Evolutionary conservation across 2,888 invertebrate genomes (phyloP), one percentile per base, ranked within the genome.

Genomic region (Helleia helle): DNA sequence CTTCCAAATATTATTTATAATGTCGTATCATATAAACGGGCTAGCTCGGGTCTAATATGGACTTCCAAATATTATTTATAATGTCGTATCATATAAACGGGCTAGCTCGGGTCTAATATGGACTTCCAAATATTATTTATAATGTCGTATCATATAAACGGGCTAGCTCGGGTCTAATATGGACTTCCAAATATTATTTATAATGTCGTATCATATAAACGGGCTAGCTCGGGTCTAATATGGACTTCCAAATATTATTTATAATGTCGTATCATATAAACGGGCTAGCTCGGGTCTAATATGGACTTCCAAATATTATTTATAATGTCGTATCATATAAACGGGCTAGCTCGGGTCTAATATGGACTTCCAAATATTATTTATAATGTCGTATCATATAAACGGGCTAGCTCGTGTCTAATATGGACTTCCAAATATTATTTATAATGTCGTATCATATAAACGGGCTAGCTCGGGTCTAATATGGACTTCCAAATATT

Each of bases 1-100:
- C 47, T 40, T 41, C 42, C 41, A 47, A 49, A 49, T 47, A 44
- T 39, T 42, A 49, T 47, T 44, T 47, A n/a, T n/a, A n/a, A n/a
- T n/a, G n/a, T 44, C 45, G 39, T 27, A n/a, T 1, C 26, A 7
- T 44, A 22, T 49, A 43, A 49, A 41, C 5, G n/a, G n/a, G n/a
- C n/a, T n/a, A n/a, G n/a, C n/a, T 37, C 7, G 5, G 2, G n/a
- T 8, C 24, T 42, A 12, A 46, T 37, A 46, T 46, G 44, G 43
- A 43, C 47, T 40, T 41, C 42, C 41, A 47, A 49, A 49, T 47
- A 44, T 39, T 42, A 49, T 47, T 44, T 47, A n/a, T n/a, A n/a
- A n/a, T n/a, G n/a, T 44, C 45, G 39, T 27, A n/a, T 1, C 26
- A 7, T 44, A 22, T 49, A 43, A 49, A 41, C 5, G n/a, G n/a